Conservation (phyloP, 1,140 invertebrate genomes). For the Leptinotarsa undecemlineata region DNA sequence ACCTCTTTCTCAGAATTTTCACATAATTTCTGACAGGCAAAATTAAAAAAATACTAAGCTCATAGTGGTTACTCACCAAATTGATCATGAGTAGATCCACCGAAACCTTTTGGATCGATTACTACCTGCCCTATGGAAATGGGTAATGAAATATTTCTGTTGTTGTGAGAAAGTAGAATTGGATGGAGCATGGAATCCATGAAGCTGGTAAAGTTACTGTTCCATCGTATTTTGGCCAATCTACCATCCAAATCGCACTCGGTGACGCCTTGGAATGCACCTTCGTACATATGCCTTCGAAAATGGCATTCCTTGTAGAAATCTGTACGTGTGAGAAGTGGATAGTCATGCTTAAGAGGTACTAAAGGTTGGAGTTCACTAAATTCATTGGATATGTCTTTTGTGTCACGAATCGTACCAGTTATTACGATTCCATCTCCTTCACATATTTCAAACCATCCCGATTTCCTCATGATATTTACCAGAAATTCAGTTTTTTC, state of each 20-base stretch:
- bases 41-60: too few species aligned
- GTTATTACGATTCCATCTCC: too few species aligned
- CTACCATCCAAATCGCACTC: constrained; percentile 67
- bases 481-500: constrained; percentile 81
- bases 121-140: constrained; percentile 78
- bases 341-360: constrained; percentile 54
- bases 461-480: constrained; percentile 82
- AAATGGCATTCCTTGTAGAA: constrained; percentile 92
- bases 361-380: constrained; percentile 53
- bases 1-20: too few species aligned
- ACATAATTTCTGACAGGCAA: too few species aligned
- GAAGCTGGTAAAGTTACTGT: constrained; percentile 88
- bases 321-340: constrained; percentile 72
- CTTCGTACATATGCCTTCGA: constrained; percentile 89
- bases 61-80: too few species aligned
- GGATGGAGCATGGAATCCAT: constrained; percentile 95
- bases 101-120: constrained; percentile 70
- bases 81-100: too few species aligned
- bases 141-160: constrained; percentile 79
- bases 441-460: constrained; percentile 76
- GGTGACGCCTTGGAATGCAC: constrained; percentile 81
- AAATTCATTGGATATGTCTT: constrained; percentile 64
- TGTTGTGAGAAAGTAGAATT: constrained; percentile 73
- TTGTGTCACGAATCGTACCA: constrained; percentile 65
- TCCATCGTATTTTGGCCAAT: constrained; percentile 75